phyloP scores from a whole-genome alignment of 2,888 invertebrate species.

The Carcina quercana region DNA sequence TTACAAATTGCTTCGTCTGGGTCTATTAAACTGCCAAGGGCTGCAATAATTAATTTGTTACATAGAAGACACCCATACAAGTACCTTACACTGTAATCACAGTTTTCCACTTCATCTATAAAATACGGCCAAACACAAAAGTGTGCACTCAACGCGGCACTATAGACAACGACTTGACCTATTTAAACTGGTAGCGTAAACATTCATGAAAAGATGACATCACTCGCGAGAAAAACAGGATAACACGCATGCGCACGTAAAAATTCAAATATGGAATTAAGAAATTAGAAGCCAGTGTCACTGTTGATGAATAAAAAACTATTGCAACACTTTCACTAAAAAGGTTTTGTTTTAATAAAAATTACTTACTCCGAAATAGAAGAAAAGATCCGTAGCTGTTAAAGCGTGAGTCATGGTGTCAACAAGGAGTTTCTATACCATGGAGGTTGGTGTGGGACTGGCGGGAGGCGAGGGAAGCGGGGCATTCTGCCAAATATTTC shows the following conservation, averaged over 20 bases:
- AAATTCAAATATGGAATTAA: slow-evolving; percentile 11
- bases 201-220: slow-evolving; percentile 20
- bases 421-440: too few relatives aligned
- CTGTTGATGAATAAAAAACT: slow-evolving; percentile 6
- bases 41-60: too few relatives aligned
- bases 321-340: background rate
- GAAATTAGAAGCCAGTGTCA: background rate
- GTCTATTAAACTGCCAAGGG: too few relatives aligned
- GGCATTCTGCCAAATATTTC: slow-evolving; percentile 46
- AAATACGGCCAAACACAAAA: slow-evolving; percentile 12
- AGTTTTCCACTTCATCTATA: background rate
- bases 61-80: too few relatives aligned
- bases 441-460: slow-evolving; percentile 39
- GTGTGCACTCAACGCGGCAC: slow-evolving; percentile 8
- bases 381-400: slow-evolving; percentile 32
- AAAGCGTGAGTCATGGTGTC: slow-evolving; percentile 44
- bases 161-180: slow-evolving; percentile 19
- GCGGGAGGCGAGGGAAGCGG: slow-evolving; percentile 23
- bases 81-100: background rate
- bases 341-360: too few relatives aligned
- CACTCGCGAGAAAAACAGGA: slow-evolving; percentile 23
- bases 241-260: slow-evolving; percentile 22
- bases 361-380: slow-evolving; percentile 55
- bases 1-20: too few relatives aligned
- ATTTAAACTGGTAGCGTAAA: slow-evolving; percentile 21